Conservation (phyloP, 2,888 invertebrate species). For the Agonopterix arenella region DNA sequence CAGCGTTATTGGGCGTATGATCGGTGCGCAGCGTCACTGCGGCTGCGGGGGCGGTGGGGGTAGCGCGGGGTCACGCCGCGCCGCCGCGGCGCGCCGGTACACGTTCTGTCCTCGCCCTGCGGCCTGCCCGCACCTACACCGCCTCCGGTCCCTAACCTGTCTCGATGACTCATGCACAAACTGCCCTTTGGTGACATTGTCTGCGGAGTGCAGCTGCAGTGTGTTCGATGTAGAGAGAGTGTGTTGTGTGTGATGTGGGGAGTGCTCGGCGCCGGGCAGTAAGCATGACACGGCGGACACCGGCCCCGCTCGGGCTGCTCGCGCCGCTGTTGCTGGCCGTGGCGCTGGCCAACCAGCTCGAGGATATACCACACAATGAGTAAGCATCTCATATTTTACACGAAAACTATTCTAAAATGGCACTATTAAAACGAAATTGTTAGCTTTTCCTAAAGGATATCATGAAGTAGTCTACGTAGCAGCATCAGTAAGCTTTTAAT, state of each 20-base stretch:
- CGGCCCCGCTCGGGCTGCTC: slow-evolving; percentile 53
- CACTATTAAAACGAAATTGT: too few species aligned
- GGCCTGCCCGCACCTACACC: slow-evolving; percentile 39
- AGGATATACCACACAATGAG: slow-evolving; percentile 94
- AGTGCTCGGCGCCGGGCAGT: slow-evolving; percentile 5
- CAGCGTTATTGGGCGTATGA: slow-evolving; percentile 74
- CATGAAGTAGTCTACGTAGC: too few species aligned
- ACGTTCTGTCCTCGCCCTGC: slow-evolving; percentile 48
- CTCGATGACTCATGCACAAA: slow-evolving; percentile 50
- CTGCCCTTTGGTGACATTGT: slow-evolving; percentile 41
- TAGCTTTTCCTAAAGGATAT: too few species aligned
- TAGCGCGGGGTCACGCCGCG: slow-evolving; percentile 24
- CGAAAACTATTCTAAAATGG: too few species aligned
- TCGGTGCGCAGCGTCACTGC: slow-evolving; percentile 74
- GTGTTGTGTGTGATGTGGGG: slow-evolving; percentile 11
- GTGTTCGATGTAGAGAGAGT: slow-evolving; percentile 36
- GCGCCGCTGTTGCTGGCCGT: slow-evolving; percentile 45
- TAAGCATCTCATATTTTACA: slow-evolving; percentile 74
- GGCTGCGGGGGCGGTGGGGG: slow-evolving; percentile 41
- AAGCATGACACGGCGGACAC: slow-evolving; percentile 21
- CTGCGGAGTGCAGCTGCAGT: slow-evolving; percentile 38
- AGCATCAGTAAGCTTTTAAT: too few species aligned
- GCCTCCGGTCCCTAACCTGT: slow-evolving; percentile 29
- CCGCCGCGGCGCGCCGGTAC: slow-evolving; percentile 35
- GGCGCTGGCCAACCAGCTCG: slow-evolving; percentile 84